Evolutionary conservation across 1,140 invertebrate genomes (phyloP).

Genomic region (Drosophila repletoides): DNA sequence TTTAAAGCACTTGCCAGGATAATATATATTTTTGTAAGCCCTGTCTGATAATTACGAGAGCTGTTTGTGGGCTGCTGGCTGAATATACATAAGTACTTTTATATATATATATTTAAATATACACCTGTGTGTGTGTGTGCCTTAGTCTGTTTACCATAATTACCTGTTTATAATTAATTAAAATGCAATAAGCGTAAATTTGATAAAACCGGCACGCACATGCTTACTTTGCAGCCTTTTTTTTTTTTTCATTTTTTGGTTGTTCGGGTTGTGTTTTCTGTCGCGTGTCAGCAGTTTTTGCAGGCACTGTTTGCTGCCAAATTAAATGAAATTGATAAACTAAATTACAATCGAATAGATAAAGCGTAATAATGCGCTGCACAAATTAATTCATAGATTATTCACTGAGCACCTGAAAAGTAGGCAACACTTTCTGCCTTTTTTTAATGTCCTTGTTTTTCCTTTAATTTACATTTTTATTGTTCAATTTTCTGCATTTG

Average conservation of each 20-base stretch:
- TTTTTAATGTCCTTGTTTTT: neutral
- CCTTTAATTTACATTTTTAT: conserved; percentile 11
- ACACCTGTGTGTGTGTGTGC: conserved; percentile 8
- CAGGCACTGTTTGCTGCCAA: conserved; percentile 21
- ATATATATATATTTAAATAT: conserved; percentile 27
- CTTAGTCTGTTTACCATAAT: conserved; percentile 74
- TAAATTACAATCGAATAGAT: conserved; percentile 70
- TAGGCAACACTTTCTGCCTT: conserved; percentile 25
- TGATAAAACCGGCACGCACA: conserved; percentile 70
- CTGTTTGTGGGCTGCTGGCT: conserved; percentile 35
- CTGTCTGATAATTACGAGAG: conserved; percentile 16
- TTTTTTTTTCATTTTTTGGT: neutral
- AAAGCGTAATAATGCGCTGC: conserved; percentile 52
- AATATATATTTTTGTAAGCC: conserved; percentile 4
- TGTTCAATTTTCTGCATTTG: conserved; percentile 34
- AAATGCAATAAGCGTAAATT: conserved; percentile 81
- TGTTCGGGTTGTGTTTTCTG: neutral
- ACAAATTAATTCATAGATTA: conserved; percentile 54
- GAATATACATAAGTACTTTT: conserved; percentile 28
- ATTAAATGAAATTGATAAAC: conserved; percentile 72
- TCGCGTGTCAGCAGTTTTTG: conserved; percentile 38
- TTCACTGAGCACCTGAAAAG: conserved; percentile 26
- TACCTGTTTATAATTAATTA: conserved; percentile 82
- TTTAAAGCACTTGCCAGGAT: conserved; percentile 12
- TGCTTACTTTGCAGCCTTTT: conserved; percentile 52